phyloP scores from a whole-genome alignment of 2,888 invertebrate species.

The Neoitamus cyanurus region DNA sequence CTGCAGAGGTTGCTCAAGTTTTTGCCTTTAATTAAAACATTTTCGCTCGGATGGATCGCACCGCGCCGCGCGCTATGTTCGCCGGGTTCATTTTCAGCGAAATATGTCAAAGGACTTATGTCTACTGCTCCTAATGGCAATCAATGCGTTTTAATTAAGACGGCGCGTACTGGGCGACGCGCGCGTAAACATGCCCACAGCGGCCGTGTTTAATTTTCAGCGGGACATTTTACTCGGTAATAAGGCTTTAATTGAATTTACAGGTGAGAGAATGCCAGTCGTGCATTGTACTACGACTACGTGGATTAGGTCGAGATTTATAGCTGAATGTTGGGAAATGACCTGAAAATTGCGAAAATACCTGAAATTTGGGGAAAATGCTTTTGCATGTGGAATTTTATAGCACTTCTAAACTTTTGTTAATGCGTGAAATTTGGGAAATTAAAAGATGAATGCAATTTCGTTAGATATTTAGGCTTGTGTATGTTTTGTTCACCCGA shows the following conservation, averaged over 20 bases:
- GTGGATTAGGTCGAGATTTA: background rate
- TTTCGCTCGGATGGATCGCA: background rate
- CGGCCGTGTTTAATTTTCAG: background rate
- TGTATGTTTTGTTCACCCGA: too few relatives aligned
- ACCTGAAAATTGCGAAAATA: background rate
- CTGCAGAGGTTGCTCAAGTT: background rate
- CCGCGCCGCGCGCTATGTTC: background rate
- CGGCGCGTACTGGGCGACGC: background rate
- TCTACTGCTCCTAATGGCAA: background rate
- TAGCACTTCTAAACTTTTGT: background rate
- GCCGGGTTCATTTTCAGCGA: background rate
- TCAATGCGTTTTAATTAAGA: conserved; percentile 13
- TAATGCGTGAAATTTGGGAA: background rate
- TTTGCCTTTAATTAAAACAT: conserved; percentile 31
- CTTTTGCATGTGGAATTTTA: background rate
- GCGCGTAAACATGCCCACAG: background rate
- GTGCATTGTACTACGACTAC: background rate
- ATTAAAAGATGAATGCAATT: background rate
- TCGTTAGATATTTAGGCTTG: too few relatives aligned
- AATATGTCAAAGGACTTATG: background rate
- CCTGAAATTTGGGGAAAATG: background rate
- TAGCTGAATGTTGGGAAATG: background rate
- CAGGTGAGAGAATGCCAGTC: background rate
- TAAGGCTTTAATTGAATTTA: background rate
- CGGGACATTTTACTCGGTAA: background rate